Percentiles rank a stretch among this genome's conserved stretches.
These are phyloP conservation scores for Ornithoptera alexandrae DNA, from an alignment of 2,888 invertebrate species.

Conservation along the genomic window DNA sequence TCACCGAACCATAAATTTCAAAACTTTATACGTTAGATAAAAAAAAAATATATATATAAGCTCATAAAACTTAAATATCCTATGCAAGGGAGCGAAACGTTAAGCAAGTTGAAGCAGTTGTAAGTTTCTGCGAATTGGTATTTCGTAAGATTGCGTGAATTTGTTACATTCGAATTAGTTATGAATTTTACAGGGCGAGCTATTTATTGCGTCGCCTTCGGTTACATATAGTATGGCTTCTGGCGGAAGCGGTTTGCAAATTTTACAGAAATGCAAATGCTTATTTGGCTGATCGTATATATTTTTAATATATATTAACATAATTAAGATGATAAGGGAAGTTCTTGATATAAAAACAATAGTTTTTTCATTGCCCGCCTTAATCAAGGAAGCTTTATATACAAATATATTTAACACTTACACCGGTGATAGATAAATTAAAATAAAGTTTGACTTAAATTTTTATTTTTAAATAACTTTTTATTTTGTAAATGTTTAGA, in stretches of 20 bases:
- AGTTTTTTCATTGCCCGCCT: too few relatives aligned
- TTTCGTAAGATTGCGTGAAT: constrained; percentile 27
- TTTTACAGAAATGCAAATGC: neutral
- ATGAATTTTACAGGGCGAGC: constrained; percentile 27
- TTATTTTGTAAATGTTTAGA: neutral
- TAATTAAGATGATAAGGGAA: neutral
- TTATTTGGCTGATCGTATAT: neutral
- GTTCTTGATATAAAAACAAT: too few relatives aligned
- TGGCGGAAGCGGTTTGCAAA: constrained; percentile 4
- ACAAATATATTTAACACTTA: too few relatives aligned
- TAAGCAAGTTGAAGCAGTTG: constrained; percentile 5
- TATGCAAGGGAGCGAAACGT: constrained; percentile 18
- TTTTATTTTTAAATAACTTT: neutral
- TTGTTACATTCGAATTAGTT: constrained; percentile 27
- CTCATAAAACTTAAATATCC: constrained; percentile 8
- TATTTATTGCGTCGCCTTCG: constrained; percentile 19
- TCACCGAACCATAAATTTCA: too few relatives aligned
- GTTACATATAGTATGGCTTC: constrained; percentile 1
- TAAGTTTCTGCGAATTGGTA: constrained; percentile 18
- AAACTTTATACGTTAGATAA: neutral
- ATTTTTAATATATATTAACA: neutral
- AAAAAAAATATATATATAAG: neutral
- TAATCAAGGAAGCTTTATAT: too few relatives aligned
- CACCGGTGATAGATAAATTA: too few relatives aligned
- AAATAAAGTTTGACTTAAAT: too few relatives aligned